phyloP scores from a whole-genome alignment of 2,113 vertebrate genomes.

The Zootoca vivipara region DNA sequence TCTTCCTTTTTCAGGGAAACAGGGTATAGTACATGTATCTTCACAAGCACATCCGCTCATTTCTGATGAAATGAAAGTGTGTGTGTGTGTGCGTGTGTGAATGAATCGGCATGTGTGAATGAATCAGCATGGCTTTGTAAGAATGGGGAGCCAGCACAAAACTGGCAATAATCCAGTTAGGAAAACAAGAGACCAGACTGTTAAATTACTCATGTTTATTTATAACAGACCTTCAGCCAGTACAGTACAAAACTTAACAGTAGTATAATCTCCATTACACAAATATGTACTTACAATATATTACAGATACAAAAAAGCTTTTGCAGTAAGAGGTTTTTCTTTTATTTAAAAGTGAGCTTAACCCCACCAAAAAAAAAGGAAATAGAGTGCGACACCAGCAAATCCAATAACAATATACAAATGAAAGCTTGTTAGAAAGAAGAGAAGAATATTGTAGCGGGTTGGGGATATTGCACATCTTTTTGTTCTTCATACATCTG shows the following conservation, averaged over 20 bases:
- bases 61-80: not conserved
- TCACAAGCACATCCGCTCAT: not conserved
- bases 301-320: slow-evolving; percentile 87
- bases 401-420: slow-evolving; percentile 62
- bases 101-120: not conserved
- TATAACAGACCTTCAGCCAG: slow-evolving; percentile 86
- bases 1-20: not conserved
- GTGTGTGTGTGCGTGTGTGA: not conserved
- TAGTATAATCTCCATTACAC: slow-evolving; percentile 85
- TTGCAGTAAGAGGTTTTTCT: slow-evolving; percentile 71
- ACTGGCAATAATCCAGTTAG: not conserved
- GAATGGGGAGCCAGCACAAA: not conserved
- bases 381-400: slow-evolving; percentile 48
- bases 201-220: slow-evolving; percentile 88
- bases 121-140: not conserved
- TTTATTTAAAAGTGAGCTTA: slow-evolving; percentile 80
- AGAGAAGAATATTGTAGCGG: slow-evolving; percentile 44
- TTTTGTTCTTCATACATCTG: slow-evolving; percentile 76
- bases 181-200: slow-evolving; percentile 41
- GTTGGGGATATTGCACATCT: slow-evolving; percentile 78
- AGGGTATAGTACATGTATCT: too few relatives aligned
- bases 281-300: slow-evolving; percentile 88
- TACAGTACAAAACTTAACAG: slow-evolving; percentile 93
- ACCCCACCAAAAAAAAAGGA: slow-evolving; percentile 69
- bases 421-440: slow-evolving; percentile 60